Evolutionary conservation across 2,113 vertebrate genomes (phyloP).

Genomic region (Anolis sagrei): DNA sequence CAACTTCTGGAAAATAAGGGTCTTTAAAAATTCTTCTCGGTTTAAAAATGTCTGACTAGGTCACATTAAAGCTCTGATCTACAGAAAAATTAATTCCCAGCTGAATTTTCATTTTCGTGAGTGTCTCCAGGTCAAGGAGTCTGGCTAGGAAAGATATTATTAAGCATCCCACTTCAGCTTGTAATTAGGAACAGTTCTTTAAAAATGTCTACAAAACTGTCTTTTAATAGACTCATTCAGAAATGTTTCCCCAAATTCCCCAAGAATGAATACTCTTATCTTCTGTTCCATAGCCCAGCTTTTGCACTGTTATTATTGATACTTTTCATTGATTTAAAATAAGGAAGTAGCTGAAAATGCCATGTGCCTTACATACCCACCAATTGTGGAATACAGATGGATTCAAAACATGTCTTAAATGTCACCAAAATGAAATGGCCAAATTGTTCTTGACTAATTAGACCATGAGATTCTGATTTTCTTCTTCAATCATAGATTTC

Average conservation of each 20-base stretch:
- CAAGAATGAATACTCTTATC: background rate
- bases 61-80: constrained; percentile 21
- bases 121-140: constrained; percentile 27
- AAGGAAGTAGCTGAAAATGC: background rate
- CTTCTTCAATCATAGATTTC: background rate
- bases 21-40: constrained; percentile 1
- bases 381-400: constrained; percentile 7
- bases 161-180: constrained; percentile 17
- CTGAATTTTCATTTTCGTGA: constrained; percentile 10
- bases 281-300: background rate
- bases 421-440: background rate
- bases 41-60: constrained; percentile 10
- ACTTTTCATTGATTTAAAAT: background rate
- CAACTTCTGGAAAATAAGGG: constrained; percentile 2
- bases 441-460: constrained; percentile 28
- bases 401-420: constrained; percentile 26
- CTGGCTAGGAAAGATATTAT: constrained; percentile 19
- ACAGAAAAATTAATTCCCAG: constrained; percentile 23
- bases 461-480: background rate
- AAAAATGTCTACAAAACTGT: background rate
- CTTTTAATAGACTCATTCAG: constrained; percentile 7
- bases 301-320: background rate
- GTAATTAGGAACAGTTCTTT: constrained; percentile 12
- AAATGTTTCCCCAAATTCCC: background rate
- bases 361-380: background rate